Evolutionary conservation across 1,140 invertebrate species (phyloP), one percentile per base, ranked within the genome.

Genomic region (Atopsyche davidsoni): DNA sequence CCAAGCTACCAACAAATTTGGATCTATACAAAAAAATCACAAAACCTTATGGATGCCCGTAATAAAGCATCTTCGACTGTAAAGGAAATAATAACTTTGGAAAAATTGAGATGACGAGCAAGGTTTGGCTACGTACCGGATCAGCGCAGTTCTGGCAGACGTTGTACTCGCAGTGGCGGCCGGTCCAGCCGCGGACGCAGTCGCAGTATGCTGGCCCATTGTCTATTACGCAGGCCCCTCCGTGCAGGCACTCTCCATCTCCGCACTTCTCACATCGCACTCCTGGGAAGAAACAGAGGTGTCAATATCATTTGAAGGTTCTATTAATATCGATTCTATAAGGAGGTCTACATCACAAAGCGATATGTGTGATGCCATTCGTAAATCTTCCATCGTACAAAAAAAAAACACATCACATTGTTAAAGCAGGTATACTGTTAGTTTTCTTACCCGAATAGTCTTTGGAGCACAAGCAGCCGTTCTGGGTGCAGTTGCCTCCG

Each of bases 171-270:
- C 77, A 80, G 41, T 69, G 60, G 36, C 64, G 65, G 32, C 79
- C 81, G 21, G 64, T 70, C 70, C 75, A 82, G 2, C 70, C 70
- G 10, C 69, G 52, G 9, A 59, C 54, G 62, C 84, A 86, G 32
- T 68, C 71, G 61, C 81, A 84, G 53, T 71, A 63, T 28, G 69
- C 68, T 4, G 62, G 60, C 7, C 69, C 70, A 1, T 60, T 60
- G 4, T 58, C 14, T 1, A 64, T 63, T 56, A 68, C 64, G 23
- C 68, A 70, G 3, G 65, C 62, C 35, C 64, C 67, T 2, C 63
- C 62, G 46, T 71, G 67, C 10, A 61, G 50, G 44, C 69, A 71
- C 14, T 62, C 63, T 3, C 64, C 47, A 48, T 63, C 62, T 13
- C 59, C 52, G 36, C 69, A 71, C 23, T 66, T 62, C 25, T 70